These are phyloP conservation scores for Zaprionus obscuricornis DNA, from an alignment of 2,888 invertebrate species.

Conservation along the genomic window DNA sequence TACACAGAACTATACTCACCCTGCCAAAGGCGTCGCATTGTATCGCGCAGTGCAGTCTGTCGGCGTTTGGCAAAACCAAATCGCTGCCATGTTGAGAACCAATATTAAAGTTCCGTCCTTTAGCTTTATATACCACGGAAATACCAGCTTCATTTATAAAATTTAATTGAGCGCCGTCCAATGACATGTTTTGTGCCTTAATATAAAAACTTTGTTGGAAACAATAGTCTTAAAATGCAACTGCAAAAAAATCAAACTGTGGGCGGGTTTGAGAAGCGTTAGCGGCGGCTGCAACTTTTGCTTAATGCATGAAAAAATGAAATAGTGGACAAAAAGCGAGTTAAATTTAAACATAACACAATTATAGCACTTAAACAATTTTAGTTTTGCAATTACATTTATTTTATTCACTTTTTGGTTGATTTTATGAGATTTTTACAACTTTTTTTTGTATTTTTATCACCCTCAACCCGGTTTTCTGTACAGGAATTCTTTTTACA, in stretches of 20 bases:
- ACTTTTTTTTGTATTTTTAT: conserved; percentile 9
- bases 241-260: conserved; percentile 25
- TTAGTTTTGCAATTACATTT: neutral
- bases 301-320: conserved; percentile 44
- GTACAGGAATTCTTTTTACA: conserved; percentile 73
- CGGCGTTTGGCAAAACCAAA: conserved; percentile 71
- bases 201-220: neutral
- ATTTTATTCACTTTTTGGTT: conserved; percentile 6
- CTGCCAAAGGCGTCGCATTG: conserved; percentile 81
- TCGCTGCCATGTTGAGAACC: conserved; percentile 80
- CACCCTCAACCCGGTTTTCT: conserved; percentile 54
- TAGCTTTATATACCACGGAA: conserved; percentile 53
- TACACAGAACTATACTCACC: conserved; percentile 64
- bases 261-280: conserved; percentile 40
- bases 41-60: conserved; percentile 80
- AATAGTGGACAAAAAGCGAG: conserved; percentile 42
- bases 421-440: conserved; percentile 14
- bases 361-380: neutral
- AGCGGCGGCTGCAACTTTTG: conserved; percentile 55
- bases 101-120: conserved; percentile 78
- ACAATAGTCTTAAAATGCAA: conserved; percentile 21
- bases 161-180: conserved; percentile 79
- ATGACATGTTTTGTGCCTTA: conserved; percentile 68
- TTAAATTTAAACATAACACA: neutral
- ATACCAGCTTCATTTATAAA: conserved; percentile 57